A percentile compares a stretch with the other conserved stretches of the same genome.
phyloP scores from a whole-genome alignment of 64 coral and sea anemone species.

The Montipora foliosa region DNA sequence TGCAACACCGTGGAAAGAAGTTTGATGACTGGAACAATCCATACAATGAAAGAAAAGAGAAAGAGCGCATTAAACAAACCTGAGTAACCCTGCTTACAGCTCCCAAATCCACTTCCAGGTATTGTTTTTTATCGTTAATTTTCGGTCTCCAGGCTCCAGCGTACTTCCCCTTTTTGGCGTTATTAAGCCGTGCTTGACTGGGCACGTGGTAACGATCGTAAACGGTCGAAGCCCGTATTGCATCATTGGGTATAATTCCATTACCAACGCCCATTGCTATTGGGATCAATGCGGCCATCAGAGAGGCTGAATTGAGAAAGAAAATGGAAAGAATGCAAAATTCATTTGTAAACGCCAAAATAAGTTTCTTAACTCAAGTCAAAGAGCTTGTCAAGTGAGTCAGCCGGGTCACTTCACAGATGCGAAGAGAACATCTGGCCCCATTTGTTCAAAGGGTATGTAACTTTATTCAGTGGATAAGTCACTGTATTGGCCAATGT shows the following conservation, averaged over 20 bases:
- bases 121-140: constrained; percentile 77
- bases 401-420: too few relatives aligned
- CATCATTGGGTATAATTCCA: constrained; percentile 59
- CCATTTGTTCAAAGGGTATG: too few relatives aligned
- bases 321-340: background rate
- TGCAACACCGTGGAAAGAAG: too few relatives aligned
- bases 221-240: constrained; percentile 73
- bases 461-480: too few relatives aligned
- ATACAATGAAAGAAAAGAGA: too few relatives aligned
- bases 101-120: constrained; percentile 80
- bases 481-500: too few relatives aligned
- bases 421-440: too few relatives aligned
- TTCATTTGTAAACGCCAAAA: background rate
- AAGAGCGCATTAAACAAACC: constrained; percentile 25
- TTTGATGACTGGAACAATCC: too few relatives aligned
- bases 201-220: constrained; percentile 79
- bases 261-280: constrained; percentile 73
- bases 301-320: constrained; percentile 52
- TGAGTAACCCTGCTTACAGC: constrained; percentile 57
- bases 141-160: constrained; percentile 85
- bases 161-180: constrained; percentile 56
- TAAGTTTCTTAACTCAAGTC: background rate
- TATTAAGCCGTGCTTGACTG: constrained; percentile 78
- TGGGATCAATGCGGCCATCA: constrained; percentile 71
- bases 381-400: too few relatives aligned